Evolutionary conservation across 2,888 invertebrate genomes (phyloP), one percentile per base, ranked within the genome.

Genomic region (Diarsia dahlii): DNA sequence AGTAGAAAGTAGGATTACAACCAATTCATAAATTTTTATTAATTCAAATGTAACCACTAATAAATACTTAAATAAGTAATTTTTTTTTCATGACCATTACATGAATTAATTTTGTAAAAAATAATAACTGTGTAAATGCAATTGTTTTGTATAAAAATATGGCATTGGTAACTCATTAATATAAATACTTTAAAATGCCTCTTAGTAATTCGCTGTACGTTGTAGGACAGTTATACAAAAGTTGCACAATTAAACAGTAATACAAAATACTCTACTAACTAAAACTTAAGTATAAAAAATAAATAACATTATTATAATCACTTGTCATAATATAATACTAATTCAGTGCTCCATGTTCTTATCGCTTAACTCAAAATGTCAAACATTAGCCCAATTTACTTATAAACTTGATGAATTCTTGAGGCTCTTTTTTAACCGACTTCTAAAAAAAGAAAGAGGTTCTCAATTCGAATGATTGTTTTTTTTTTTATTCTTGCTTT

Each of bases 261-360:
- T 85, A 74, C 64, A 78, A 73, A 86, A 84, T 81, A 76, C 75
- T 78, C 76, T 92, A 91, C 73, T 73, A 92, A 89, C 87, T 91
- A 90, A 91, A 91, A 87, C 92, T 92, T 93, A 93, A 5, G 34
- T 85, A 88, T 87, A 90, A 90, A 93, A 93, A 96, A 96, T 96
- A 96, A 96, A 96, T 96, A 96, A 95, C 95, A 94, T 89, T 93
- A 92, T 91, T 93, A 93, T 89, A 93, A 93, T 93, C 91, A 93
- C 91, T 92, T 92, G 87, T 90, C 87, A 92, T 92, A 88, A 91
- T 92, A 89, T 91, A 91, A 91, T 92, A 91, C 91, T 82, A 85
- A 82, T 78, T 84, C 84, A 80, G 77, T 85, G 74, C 85, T 75
- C 76, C 78, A 78, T 80, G 69, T 76, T 75, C 68, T 66, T 83